Conservation (phyloP, 1,140 invertebrate species). For the Drosophila oshimai region DNA sequence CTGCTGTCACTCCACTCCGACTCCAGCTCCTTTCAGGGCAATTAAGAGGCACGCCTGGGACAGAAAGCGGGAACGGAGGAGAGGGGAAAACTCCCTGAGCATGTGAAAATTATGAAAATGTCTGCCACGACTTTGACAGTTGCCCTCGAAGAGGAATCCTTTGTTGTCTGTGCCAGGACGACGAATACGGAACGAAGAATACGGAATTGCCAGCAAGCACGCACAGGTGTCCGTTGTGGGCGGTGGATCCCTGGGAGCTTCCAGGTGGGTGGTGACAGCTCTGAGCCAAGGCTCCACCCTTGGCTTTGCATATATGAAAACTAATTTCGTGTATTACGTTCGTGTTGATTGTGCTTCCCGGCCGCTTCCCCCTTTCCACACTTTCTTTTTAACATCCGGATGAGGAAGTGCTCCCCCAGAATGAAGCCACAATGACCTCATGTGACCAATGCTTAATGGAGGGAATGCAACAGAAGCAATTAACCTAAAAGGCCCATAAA, state of each 20-base stretch:
- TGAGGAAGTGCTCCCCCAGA: constrained; percentile 24
- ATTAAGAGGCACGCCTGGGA: constrained; percentile 56
- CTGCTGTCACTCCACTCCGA: neutral
- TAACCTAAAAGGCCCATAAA: constrained; percentile 74
- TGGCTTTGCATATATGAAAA: constrained; percentile 49
- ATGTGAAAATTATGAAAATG: constrained; percentile 79
- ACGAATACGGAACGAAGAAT: neutral
- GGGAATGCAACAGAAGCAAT: constrained; percentile 57
- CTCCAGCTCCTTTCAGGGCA: constrained; percentile 30
- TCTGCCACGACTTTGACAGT: constrained; percentile 59
- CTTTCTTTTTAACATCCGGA: constrained; percentile 4
- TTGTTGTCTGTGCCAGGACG: constrained; percentile 62
- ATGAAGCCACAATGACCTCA: constrained; percentile 62
- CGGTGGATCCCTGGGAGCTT: constrained; percentile 4
- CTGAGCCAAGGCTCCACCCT: constrained; percentile 15
- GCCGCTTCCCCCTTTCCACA: neutral
- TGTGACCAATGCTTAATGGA: constrained; percentile 44
- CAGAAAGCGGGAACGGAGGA: neutral
- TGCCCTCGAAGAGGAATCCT: constrained; percentile 46
- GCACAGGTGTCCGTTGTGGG: constrained; percentile 42
- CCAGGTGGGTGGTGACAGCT: constrained; percentile 25
- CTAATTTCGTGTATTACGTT: constrained; percentile 52
- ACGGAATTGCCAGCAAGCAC: constrained; percentile 55
- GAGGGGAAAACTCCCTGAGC: constrained; percentile 14
- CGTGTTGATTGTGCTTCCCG: constrained; percentile 45